Percentiles rank a stretch among this genome's conserved stretches.
Conservation (phyloP, 2,113 vertebrate species). For the Lathamus discolor region DNA sequence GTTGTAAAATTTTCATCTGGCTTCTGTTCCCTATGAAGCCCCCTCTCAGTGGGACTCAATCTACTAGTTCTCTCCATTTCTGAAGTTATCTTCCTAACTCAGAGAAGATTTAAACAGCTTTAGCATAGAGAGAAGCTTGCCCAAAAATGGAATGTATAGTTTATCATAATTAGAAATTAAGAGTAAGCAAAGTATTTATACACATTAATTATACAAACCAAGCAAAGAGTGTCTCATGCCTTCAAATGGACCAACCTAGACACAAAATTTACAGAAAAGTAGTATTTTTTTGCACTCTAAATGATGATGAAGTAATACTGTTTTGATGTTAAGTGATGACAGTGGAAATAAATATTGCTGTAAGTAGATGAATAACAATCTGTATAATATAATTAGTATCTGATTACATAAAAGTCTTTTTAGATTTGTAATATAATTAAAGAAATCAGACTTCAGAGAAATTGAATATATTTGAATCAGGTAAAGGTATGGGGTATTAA, state of each 20-base stretch:
- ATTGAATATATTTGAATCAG: conserved; percentile 30
- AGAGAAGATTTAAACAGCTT: not conserved
- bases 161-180: conserved; percentile 1
- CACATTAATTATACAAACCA: not conserved
- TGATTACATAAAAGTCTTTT: conserved; percentile 21
- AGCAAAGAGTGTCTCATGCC: not conserved
- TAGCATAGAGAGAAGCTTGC: not conserved
- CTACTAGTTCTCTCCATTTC: not conserved
- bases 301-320: not conserved
- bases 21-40: not conserved
- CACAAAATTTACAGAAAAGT: not conserved
- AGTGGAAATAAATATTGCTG: conserved; percentile 44
- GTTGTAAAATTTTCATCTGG: not conserved
- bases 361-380: conserved; percentile 7
- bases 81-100: conserved; percentile 4
- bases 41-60: not conserved
- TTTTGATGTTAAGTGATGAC: conserved; percentile 9
- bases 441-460: conserved; percentile 33
- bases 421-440: conserved; percentile 23
- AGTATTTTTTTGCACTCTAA: not conserved
- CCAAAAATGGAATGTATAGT: not conserved
- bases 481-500: conserved; percentile 41
- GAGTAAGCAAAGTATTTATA: not conserved
- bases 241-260: not conserved
- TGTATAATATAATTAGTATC: conserved; percentile 15